A percentile compares a stretch with the other conserved stretches of the same genome.
phyloP scores from a whole-genome alignment of 2,888 invertebrate genomes.

The Ochropleura leucogaster region DNA sequence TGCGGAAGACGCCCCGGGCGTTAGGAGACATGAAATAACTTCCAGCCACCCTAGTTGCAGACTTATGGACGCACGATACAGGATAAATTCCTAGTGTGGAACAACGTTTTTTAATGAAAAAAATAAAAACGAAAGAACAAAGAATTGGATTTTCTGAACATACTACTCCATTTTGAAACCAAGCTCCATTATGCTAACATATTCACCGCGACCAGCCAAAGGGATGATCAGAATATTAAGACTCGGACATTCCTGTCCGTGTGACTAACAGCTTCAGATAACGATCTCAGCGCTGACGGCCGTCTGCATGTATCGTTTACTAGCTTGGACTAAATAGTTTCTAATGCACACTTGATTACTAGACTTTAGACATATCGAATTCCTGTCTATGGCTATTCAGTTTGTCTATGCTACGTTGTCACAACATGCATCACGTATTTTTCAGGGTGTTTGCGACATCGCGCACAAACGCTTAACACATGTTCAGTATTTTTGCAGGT shows the following conservation, averaged over 20 bases:
- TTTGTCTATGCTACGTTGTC: neutral
- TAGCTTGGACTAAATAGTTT: slow-evolving; percentile 31
- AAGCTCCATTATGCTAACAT: slow-evolving; percentile 55
- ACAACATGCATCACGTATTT: too few relatives aligned
- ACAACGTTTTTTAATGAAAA: too few relatives aligned
- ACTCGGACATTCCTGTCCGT: slow-evolving; percentile 43
- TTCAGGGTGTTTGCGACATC: too few relatives aligned
- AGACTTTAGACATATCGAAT: neutral
- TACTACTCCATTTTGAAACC: neutral
- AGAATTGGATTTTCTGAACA: slow-evolving; percentile 29
- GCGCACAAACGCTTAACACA: too few relatives aligned
- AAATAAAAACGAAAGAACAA: neutral
- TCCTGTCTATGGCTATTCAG: neutral
- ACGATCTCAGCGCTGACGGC: slow-evolving; percentile 36
- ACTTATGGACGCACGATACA: too few relatives aligned
- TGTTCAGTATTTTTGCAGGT: too few relatives aligned
- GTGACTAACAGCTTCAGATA: slow-evolving; percentile 38
- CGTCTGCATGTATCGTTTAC: slow-evolving; percentile 11
- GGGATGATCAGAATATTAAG: slow-evolving; percentile 62
- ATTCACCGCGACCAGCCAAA: slow-evolving; percentile 53
- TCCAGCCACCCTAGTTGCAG: too few relatives aligned
- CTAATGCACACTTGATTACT: neutral
- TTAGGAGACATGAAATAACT: too few relatives aligned
- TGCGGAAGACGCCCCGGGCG: too few relatives aligned
- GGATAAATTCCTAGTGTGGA: too few relatives aligned